Conservation (phyloP, 37 sponge, comb jelly and placozoan species). For the Aphrocallistes beatrix region DNA sequence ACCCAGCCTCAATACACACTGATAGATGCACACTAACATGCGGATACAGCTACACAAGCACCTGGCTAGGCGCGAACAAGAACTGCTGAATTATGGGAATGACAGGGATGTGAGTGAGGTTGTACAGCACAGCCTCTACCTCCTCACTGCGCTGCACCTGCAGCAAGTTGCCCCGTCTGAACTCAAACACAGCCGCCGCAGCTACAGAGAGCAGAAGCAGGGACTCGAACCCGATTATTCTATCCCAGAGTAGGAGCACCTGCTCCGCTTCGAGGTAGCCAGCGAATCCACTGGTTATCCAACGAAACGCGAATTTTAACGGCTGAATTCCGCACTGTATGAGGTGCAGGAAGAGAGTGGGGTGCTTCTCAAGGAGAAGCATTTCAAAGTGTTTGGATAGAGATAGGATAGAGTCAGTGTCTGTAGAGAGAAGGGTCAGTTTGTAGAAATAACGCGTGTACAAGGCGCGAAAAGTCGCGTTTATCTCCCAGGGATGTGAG, state of each 20-base stretch:
- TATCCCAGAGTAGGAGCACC: constrained; percentile 69
- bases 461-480: constrained; percentile 20
- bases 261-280: constrained; percentile 56
- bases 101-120: constrained; percentile 41
- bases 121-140: constrained; percentile 58
- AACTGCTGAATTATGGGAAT: constrained; percentile 60
- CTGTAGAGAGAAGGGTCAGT: constrained; percentile 29
- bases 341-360: constrained; percentile 51
- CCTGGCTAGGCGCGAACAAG: constrained; percentile 29
- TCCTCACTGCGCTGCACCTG: constrained; percentile 39
- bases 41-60: neutral
- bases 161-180: constrained; percentile 56
- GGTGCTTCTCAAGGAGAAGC: constrained; percentile 47
- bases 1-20: too few species aligned
- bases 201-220: constrained; percentile 45
- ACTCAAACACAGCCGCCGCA: constrained; percentile 61
- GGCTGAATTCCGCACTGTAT: constrained; percentile 39
- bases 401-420: neutral
- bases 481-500: constrained; percentile 11
- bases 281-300: constrained; percentile 74
- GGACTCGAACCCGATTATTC: constrained; percentile 66
- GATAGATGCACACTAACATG: too few species aligned
- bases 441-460: constrained; percentile 25
- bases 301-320: constrained; percentile 50
- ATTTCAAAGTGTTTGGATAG: constrained; percentile 44